Conservation (phyloP, 2,888 invertebrate genomes). For the Byasa hedistus region DNA sequence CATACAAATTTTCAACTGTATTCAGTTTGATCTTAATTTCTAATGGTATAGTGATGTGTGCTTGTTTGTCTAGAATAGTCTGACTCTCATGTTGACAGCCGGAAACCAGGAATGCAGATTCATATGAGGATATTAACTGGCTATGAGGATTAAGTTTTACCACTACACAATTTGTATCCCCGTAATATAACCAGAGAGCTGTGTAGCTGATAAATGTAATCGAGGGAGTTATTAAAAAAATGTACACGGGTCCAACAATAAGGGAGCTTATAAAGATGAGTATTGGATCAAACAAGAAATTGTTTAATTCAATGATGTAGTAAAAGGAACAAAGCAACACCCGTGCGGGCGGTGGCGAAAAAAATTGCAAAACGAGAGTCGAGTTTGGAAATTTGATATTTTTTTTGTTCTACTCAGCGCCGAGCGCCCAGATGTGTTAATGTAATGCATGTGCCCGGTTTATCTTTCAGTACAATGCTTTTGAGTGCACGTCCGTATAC, state of each 20-base stretch:
- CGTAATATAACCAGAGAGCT: too few relatives aligned
- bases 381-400: conserved; percentile 36
- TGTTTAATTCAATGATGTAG: conserved; percentile 12
- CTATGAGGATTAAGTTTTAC: too few relatives aligned
- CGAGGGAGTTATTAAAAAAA: not conserved
- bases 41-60: too few relatives aligned
- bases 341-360: conserved; percentile 39
- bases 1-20: too few relatives aligned
- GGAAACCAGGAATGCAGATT: too few relatives aligned
- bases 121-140: too few relatives aligned
- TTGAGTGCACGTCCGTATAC: conserved; percentile 38
- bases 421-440: conserved; percentile 32
- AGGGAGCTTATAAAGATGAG: not conserved
- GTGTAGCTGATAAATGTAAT: not conserved
- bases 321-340: conserved; percentile 41
- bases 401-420: conserved; percentile 28
- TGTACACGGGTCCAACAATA: not conserved
- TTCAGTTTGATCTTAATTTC: too few relatives aligned
- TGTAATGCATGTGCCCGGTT: conserved; percentile 36
- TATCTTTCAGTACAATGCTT: conserved; percentile 52
- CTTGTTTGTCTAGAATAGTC: too few relatives aligned
- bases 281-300: conserved; percentile 4
- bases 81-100: too few relatives aligned
- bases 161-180: too few relatives aligned
- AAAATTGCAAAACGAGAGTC: conserved; percentile 49